Base-by-base conservation (phyloP, 2,888 invertebrate genomes). In the Aquatica leii region DNA sequence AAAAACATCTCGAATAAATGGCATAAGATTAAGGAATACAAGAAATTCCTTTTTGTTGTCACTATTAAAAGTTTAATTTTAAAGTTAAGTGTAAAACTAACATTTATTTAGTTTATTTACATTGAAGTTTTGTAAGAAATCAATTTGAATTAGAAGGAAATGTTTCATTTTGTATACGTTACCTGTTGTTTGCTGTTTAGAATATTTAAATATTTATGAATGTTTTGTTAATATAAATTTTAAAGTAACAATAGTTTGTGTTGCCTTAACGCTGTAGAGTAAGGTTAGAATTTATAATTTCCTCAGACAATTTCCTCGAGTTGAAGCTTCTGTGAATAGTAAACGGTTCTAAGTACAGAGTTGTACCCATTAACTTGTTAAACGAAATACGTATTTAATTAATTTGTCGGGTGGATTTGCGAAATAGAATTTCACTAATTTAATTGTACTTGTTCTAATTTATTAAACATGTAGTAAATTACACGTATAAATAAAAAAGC, bases 61-160 rank as follows among this genome's bases (percentile, higher is more conserved):
- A 46, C 17, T 20, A 11, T 41, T 48, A 60, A 60, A 60, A 49
- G 60, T 54, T 60, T 60, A 60, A 60, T 60, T 60, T 55, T 40
- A 49, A 60, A 60, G 59, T 35, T 48, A 46, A 59, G 59, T 48
- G 59, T 53, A 52, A 21, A 20, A 52, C 34, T 53, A 59, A 59
- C 52, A 46, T 59, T 59, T 59, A 48, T 53, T 53, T 59, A 43
- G 15, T 43, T 53, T 46, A 59, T 43, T 59, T 59, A 34, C 46
- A 46, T 24, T 12, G 14, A 53, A 59, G 46, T 43, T 46, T 46
- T 43, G 37, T 52, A 40, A 59, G 24, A 58, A 58, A 58, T 58
- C 57, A 58, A 58, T 58, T 58, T 50, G 57, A 58, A 58, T 58
- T 58, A 58, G 49, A 20, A 17, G 46, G 18, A 20, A 20, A 17